Evolutionary conservation across 1,140 invertebrate genomes (phyloP).

Genomic region (Battus philenor): DNA sequence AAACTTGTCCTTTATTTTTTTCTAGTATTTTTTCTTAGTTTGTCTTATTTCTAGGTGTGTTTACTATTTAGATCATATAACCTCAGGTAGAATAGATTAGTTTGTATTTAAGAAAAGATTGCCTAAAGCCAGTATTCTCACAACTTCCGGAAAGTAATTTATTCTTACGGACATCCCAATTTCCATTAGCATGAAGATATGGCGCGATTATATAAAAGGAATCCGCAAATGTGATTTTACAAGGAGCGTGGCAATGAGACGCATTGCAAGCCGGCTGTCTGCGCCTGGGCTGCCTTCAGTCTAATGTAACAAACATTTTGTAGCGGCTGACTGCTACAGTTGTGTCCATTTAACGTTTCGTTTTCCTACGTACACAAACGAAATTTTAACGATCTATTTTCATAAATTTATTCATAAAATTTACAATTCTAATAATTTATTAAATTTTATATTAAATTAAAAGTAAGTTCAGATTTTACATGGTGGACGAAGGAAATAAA

Average conservation of each 20-base stretch:
- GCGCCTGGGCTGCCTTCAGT: slow-evolving; percentile 43
- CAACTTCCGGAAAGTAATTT: too few relatives aligned
- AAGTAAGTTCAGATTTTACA: slow-evolving; percentile 22
- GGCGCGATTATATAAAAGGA: slow-evolving; percentile 10
- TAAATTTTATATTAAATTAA: too few relatives aligned
- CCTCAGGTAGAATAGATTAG: too few relatives aligned
- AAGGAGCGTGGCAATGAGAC: slow-evolving; percentile 49
- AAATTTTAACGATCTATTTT: slow-evolving; percentile 1
- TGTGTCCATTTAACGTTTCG: slow-evolving; percentile 15
- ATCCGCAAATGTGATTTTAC: slow-evolving; percentile 32
- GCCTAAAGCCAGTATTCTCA: too few relatives aligned
- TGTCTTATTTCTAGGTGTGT: too few relatives aligned
- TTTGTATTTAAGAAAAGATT: too few relatives aligned
- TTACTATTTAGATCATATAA: too few relatives aligned
- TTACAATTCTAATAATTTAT: too few relatives aligned
- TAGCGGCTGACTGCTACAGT: slow-evolving; percentile 37
- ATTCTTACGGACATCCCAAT: too few relatives aligned
- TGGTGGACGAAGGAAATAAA: slow-evolving; percentile 45
- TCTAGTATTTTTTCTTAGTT: too few relatives aligned
- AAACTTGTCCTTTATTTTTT: too few relatives aligned
- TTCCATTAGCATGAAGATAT: slow-evolving; percentile 9
- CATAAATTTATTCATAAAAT: too few relatives aligned
- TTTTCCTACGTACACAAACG: slow-evolving; percentile 16
- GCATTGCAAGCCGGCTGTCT: slow-evolving; percentile 25
- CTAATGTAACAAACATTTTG: slow-evolving; percentile 40